Conservation (phyloP, 2,888 invertebrate species). For the Drosophila parthenogenetica region DNA sequence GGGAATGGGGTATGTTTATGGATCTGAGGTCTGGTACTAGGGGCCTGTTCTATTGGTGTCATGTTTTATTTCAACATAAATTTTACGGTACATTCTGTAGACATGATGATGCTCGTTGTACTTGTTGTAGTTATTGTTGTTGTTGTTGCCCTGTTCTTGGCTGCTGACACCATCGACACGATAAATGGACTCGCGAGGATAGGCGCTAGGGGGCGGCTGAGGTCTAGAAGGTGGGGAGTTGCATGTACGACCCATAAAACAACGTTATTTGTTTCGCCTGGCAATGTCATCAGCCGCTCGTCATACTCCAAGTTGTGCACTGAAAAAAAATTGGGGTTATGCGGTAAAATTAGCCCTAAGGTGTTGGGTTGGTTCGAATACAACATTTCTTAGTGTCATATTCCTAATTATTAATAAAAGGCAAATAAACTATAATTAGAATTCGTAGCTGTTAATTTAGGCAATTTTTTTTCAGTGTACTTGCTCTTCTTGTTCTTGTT, state of each 20-base stretch:
- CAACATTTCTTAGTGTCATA: too few relatives aligned
- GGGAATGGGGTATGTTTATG: conserved; percentile 9
- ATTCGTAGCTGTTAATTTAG: too few relatives aligned
- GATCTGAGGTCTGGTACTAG: conserved; percentile 13
- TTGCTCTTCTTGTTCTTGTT: conserved; percentile 6
- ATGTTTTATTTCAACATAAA: conserved; percentile 73
- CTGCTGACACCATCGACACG: conserved; percentile 26
- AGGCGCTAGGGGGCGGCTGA: neutral
- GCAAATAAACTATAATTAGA: too few relatives aligned
- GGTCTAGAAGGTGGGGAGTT: conserved; percentile 3
- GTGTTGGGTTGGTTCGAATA: too few relatives aligned
- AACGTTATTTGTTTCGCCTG: conserved; percentile 66
- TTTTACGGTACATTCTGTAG: conserved; percentile 56
- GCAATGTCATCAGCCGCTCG: conserved; percentile 60
- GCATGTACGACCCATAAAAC: conserved; percentile 72
- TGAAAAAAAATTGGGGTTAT: neutral
- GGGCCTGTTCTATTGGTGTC: conserved; percentile 43
- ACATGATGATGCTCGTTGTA: conserved; percentile 7
- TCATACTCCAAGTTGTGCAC: conserved; percentile 18
- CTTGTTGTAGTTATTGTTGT: conserved; percentile 7
- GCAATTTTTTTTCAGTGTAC: neutral
- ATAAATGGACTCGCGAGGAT: neutral
- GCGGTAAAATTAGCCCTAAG: too few relatives aligned
- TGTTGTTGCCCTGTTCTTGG: conserved; percentile 21
- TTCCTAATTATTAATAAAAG: too few relatives aligned